Evolutionary conservation across 2,113 vertebrate species (phyloP).

Genomic region (Oxyura jamaicensis): DNA sequence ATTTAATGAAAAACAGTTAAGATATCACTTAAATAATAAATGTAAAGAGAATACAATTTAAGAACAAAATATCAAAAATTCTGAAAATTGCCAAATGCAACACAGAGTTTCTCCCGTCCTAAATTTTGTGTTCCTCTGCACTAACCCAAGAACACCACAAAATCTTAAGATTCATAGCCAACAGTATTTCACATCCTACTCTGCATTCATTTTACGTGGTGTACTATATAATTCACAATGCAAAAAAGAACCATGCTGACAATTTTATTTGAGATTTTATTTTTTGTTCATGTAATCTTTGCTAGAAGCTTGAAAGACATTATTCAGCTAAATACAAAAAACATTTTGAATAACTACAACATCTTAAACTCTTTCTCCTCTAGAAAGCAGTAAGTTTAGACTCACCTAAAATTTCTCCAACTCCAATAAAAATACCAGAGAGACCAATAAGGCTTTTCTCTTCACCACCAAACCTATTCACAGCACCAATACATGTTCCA

Average conservation of each 20-base stretch:
- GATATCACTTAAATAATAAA: background rate
- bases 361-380: background rate
- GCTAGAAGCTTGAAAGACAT: background rate
- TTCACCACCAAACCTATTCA: constrained; percentile 87
- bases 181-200: background rate
- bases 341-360: background rate
- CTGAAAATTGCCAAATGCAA: background rate
- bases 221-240: background rate
- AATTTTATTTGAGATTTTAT: background rate
- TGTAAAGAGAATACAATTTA: background rate
- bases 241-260: background rate
- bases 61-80: background rate
- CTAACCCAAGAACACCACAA: background rate
- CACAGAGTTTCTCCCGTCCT: background rate
- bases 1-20: background rate
- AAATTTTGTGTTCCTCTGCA: background rate
- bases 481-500: constrained; percentile 93
- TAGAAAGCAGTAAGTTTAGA: background rate
- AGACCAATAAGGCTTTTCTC: constrained; percentile 95
- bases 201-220: background rate
- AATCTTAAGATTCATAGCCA: background rate
- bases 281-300: background rate
- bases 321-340: background rate
- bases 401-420: constrained; percentile 95
- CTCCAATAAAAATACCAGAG: constrained; percentile 94